A percentile compares a stretch with the other conserved stretches of the same genome.
Evolutionary conservation across 2,888 invertebrate genomes (phyloP).

Genomic region (Melangyna quadrimaculata): DNA sequence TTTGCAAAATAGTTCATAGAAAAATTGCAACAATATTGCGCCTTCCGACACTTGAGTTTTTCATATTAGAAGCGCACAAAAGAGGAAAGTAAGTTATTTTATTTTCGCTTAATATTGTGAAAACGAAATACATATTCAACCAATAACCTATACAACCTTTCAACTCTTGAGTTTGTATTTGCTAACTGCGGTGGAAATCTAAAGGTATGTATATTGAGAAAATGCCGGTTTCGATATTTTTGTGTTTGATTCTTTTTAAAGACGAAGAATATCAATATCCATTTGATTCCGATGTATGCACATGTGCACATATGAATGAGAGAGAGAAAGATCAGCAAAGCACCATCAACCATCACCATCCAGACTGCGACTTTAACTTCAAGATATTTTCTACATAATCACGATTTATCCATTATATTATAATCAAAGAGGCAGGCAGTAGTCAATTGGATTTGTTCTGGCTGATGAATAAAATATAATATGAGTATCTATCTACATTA

Average conservation of each 20-base stretch:
- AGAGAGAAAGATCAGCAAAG: neutral
- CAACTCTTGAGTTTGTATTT: neutral
- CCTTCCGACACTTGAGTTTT: neutral
- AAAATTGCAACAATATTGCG: neutral
- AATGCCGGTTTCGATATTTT: neutral
- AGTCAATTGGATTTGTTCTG: constrained; percentile 50
- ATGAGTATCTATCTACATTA: neutral
- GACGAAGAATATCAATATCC: neutral
- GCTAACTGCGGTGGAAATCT: neutral
- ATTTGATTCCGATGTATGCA: constrained; percentile 17
- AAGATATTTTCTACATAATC: constrained; percentile 51
- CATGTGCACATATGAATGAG: neutral
- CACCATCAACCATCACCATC: neutral
- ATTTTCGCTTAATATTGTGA: too few relatives aligned
- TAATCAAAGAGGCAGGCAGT: constrained; percentile 24
- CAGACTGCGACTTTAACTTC: neutral
- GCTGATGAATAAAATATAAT: neutral
- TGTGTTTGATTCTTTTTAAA: neutral
- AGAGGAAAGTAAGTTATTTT: too few relatives aligned
- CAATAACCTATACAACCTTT: neutral
- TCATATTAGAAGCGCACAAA: too few relatives aligned
- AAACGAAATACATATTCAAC: neutral
- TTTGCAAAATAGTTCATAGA: neutral
- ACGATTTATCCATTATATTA: constrained; percentile 66
- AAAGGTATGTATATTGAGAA: neutral